Conservation (phyloP, 2,113 vertebrate species). For the Monarcha castaneiventris region DNA sequence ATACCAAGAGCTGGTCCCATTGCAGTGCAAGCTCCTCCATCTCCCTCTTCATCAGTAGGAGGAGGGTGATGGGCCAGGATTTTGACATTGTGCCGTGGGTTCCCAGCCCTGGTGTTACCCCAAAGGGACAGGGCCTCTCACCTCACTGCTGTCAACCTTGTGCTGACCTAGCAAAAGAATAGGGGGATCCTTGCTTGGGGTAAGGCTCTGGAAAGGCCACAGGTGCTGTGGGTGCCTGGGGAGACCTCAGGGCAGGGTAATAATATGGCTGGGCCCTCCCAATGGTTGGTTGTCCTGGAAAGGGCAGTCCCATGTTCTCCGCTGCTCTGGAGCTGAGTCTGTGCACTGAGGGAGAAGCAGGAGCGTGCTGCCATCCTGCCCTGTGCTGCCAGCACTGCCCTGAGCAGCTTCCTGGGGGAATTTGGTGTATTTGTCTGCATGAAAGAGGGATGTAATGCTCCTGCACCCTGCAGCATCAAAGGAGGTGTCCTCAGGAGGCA, state of each 20-base stretch:
- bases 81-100: background rate
- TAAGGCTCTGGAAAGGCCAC: background rate
- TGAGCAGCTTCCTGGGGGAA: background rate
- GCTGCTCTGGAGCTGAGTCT: background rate
- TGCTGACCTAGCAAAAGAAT: background rate
- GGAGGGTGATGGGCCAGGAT: background rate
- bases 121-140: fast-evolving
- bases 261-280: background rate
- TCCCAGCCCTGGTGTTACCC: background rate
- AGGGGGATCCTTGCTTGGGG: background rate
- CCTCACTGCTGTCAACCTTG: background rate
- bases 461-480: background rate
- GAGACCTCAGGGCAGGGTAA: background rate
- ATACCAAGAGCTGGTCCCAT: fast-evolving
- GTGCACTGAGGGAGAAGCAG: background rate
- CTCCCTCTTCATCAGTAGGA: background rate
- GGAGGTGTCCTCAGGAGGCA: background rate
- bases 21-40: background rate
- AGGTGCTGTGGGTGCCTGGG: background rate
- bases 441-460: background rate
- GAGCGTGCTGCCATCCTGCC: background rate
- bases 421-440: fast-evolving
- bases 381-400: background rate
- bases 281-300: background rate
- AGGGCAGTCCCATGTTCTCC: background rate